Evolutionary conservation across 2,113 vertebrate genomes (phyloP), one percentile per base, ranked within the genome.

Genomic region (Anarrhichthys ocellatus): DNA sequence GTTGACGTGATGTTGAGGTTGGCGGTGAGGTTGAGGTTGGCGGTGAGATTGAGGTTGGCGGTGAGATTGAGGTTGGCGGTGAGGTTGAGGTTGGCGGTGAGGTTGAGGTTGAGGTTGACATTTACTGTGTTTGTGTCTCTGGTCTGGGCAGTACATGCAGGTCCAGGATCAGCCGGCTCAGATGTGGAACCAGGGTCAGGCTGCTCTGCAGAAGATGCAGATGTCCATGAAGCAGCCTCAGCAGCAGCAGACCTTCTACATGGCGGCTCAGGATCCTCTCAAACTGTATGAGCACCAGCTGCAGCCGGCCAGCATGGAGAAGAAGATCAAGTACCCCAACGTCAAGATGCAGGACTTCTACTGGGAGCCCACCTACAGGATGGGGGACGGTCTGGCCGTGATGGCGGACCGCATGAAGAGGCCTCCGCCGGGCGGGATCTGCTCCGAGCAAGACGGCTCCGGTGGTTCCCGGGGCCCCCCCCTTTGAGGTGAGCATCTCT

Each of bases 241-340:
- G 88, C 96, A 71, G 70, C 56, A 50, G 86, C 96, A 96, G 87
- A 18, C 67, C 42, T 93, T 92, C 83, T 93, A 81, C 86, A 77
- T 93, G 88, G 34, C 85, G 0, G 93, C 95, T 73, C 97, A 97
- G 91, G 97, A 97, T 62, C 95, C 97, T 68, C 95, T 98, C 73
- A 99, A 97, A 89, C 94, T 98, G 76, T 98, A 97, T 84, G 98
- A 99, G 93, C 97, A 97, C 38, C 93, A 92, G 83, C 80, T 85
- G 80, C 82, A 71, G 18, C 76, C 89, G 42, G 13, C 90, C 82
- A 89, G 11, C 85, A 92, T 98, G 84, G 98, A 99, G 92, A 99
- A 99, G 94, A 99, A 99, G 94, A 95, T 97, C 92, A 98, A 98
- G 96, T 99, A 96, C 84, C 95, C 96, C 77, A 97, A 97, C 84